These are phyloP conservation scores for Pteropus alecto DNA, from an alignment of 2,113 vertebrate genomes.

Conservation along the genomic window DNA sequence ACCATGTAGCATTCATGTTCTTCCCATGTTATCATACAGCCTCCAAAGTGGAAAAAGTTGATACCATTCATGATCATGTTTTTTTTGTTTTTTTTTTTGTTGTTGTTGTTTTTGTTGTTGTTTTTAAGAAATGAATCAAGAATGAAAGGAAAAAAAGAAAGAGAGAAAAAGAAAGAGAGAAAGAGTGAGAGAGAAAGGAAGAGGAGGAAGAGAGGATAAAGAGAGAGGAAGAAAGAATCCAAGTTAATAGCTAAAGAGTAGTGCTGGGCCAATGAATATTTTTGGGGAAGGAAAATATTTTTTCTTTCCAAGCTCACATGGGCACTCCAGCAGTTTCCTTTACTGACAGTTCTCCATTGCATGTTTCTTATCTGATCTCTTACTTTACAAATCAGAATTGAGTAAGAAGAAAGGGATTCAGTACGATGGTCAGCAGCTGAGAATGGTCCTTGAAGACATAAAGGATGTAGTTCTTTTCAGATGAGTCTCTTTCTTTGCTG, in stretches of 20 bases:
- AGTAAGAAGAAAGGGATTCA: neutral
- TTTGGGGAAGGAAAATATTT: neutral
- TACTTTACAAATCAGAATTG: neutral
- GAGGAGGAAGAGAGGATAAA: fast-evolving
- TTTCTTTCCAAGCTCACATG: neutral
- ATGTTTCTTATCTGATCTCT: neutral
- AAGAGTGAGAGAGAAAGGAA: neutral
- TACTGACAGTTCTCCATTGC: neutral
- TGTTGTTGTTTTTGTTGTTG: neutral
- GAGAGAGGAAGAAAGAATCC: neutral
- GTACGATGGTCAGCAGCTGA: neutral
- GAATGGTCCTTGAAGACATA: fast-evolving
- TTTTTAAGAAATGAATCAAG: neutral
- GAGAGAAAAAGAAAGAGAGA: neutral
- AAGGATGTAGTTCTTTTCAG: neutral
- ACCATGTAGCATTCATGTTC: neutral
- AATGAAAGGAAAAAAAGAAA: neutral
- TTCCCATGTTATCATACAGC: neutral
- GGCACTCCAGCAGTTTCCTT: neutral
- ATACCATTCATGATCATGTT: neutral
- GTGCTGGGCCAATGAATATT: neutral
- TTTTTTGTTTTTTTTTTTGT: neutral
- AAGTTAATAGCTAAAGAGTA: neutral
- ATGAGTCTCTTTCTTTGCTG: too few relatives aligned
- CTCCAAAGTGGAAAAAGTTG: neutral